These are phyloP conservation scores for Nephrotoma guestfalica DNA, from an alignment of 2,888 invertebrate genomes.

Conservation along the genomic window DNA sequence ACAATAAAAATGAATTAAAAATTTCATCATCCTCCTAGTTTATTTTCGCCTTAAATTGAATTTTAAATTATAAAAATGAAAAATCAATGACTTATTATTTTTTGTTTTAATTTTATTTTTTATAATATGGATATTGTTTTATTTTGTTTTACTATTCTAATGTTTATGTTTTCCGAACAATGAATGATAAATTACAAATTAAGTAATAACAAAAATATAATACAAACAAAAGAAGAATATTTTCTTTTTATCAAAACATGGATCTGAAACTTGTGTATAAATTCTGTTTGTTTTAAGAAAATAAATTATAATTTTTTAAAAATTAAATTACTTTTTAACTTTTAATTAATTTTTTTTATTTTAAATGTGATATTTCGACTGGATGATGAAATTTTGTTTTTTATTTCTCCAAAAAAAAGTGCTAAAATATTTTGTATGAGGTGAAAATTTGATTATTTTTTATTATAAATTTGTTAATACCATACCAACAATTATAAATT, in stretches of 20 bases:
- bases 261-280: neutral
- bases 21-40: conserved; percentile 33
- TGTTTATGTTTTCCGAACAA: neutral
- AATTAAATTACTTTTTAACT: neutral
- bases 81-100: neutral
- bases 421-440: neutral
- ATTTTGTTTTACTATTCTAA: neutral
- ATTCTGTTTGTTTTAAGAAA: neutral
- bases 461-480: neutral
- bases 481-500: neutral
- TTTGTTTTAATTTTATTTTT: neutral
- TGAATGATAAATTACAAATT: neutral
- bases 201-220: neutral
- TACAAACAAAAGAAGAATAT: neutral
- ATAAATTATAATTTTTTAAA: neutral
- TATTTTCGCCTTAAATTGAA: conserved; percentile 28
- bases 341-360: neutral
- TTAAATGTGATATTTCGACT: neutral
- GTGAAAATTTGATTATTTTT: neutral
- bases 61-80: neutral
- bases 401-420: neutral
- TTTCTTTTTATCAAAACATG: neutral
- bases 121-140: neutral
- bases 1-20: conserved; percentile 19
- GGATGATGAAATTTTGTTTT: neutral